Conservation (phyloP, 2,888 invertebrate genomes). For the Tenodera sinensis region DNA sequence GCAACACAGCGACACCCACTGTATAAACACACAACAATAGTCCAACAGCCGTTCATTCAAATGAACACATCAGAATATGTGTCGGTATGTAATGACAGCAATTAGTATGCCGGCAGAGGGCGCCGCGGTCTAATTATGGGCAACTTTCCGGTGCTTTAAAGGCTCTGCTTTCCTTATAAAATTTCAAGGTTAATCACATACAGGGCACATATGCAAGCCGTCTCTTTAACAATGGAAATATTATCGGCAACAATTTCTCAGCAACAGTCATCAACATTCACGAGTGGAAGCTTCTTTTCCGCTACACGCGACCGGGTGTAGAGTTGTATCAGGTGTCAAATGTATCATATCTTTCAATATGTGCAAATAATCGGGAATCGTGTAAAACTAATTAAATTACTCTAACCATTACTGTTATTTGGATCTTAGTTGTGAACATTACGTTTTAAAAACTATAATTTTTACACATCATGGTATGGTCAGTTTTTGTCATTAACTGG, state of each 20-base stretch:
- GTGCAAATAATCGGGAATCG: no score
- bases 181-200: conserved; percentile 17
- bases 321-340: no score
- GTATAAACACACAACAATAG: neutral
- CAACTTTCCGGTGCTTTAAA: conserved; percentile 17
- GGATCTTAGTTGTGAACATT: no score
- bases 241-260: neutral
- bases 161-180: conserved; percentile 15
- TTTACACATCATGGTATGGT: no score
- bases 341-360: no score
- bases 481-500: no score
- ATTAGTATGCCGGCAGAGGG: conserved; percentile 13
- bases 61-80: neutral
- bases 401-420: no score
- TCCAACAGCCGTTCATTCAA: neutral
- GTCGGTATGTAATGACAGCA: conserved; percentile 15
- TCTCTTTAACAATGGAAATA: neutral
- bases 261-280: neutral
- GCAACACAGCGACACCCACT: neutral
- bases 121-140: conserved; percentile 19
- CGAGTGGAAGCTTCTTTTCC: neutral
- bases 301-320: neutral
- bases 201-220: neutral
- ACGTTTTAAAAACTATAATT: no score
- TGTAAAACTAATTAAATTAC: no score